These are phyloP conservation scores for Tragelaphus oryx DNA, from an alignment of 2,797 vertebrate species.

Conservation along the genomic window DNA sequence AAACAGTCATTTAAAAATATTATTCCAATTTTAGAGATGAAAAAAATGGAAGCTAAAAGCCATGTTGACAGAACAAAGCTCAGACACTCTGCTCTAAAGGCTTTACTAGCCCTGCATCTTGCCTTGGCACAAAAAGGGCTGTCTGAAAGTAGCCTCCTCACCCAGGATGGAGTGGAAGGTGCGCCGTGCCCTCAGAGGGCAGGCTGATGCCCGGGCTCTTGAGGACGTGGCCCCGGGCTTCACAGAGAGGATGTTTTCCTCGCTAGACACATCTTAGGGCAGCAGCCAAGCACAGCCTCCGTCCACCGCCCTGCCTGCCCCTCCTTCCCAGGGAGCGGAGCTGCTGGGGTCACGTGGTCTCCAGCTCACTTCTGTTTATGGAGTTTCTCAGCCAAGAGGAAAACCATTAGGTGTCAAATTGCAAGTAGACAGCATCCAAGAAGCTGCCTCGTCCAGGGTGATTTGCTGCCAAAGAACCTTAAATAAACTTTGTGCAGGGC, in stretches of 20 bases:
- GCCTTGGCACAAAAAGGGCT: no score
- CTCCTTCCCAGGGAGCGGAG: constrained; percentile 14
- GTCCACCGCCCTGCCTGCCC: neutral
- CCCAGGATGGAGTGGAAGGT: rapidly evolving
- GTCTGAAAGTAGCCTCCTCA: neutral
- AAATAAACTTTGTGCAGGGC: constrained; percentile 70
- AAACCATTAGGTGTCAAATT: constrained; percentile 75
- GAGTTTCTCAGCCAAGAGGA: constrained; percentile 77
- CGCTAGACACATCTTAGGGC: neutral
- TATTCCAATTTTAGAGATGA: neutral
- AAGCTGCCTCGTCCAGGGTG: constrained; percentile 67
- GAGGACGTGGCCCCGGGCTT: neutral
- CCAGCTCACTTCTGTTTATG: constrained; percentile 66
- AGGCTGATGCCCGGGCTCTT: neutral
- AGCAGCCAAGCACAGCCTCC: neutral
- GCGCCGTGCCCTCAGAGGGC: neutral
- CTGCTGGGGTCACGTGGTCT: constrained; percentile 49
- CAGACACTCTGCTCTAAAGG: no score
- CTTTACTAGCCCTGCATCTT: neutral
- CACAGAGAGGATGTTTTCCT: neutral
- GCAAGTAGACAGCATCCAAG: constrained; percentile 69
- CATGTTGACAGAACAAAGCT: neutral
- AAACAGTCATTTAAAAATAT: neutral
- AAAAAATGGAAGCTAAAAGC: neutral
- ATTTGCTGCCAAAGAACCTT: constrained; percentile 74